Percentiles rank a stretch among this genome's conserved stretches.
Evolutionary conservation across 92 coral and sea anemone species (phyloP).

Genomic region (Umimayanthus kanabou): DNA sequence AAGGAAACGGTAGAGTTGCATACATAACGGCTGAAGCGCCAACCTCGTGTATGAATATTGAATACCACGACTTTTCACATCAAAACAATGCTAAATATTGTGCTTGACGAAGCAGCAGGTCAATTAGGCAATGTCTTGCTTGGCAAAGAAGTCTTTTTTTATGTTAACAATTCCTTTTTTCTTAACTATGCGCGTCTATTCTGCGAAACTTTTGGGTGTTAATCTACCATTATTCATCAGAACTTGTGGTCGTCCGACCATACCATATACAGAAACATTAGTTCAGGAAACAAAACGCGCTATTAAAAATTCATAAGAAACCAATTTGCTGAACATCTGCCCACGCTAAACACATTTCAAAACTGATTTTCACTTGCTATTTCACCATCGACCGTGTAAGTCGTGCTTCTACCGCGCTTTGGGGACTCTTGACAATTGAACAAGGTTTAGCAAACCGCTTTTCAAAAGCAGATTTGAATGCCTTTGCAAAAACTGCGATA

Average conservation of each 20-base stretch:
- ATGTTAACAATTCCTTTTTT: neutral
- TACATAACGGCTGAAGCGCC: too few relatives aligned
- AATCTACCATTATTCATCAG: neutral
- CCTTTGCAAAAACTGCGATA: neutral
- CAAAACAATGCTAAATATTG: neutral
- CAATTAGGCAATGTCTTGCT: neutral
- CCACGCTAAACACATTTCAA: neutral
- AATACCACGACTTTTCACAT: neutral
- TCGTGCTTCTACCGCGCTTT: neutral
- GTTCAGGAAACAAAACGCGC: conserved; percentile 14
- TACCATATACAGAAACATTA: conserved; percentile 11
- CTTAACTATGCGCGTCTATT: neutral
- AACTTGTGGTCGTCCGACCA: conserved; percentile 11
- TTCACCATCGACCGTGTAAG: neutral
- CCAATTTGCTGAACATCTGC: conserved; percentile 27
- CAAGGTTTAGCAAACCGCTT: neutral
- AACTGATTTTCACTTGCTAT: neutral
- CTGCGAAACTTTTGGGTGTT: neutral
- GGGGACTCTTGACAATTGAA: neutral
- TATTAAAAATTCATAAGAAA: conserved; percentile 27
- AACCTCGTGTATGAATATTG: too few relatives aligned
- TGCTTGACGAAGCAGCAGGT: neutral
- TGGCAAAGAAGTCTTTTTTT: neutral
- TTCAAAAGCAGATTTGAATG: neutral
- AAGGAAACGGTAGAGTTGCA: too few relatives aligned